These are phyloP conservation scores for Lepilemur ruficaudatus DNA, from an alignment of 2,797 vertebrate genomes.

Conservation along the genomic window DNA sequence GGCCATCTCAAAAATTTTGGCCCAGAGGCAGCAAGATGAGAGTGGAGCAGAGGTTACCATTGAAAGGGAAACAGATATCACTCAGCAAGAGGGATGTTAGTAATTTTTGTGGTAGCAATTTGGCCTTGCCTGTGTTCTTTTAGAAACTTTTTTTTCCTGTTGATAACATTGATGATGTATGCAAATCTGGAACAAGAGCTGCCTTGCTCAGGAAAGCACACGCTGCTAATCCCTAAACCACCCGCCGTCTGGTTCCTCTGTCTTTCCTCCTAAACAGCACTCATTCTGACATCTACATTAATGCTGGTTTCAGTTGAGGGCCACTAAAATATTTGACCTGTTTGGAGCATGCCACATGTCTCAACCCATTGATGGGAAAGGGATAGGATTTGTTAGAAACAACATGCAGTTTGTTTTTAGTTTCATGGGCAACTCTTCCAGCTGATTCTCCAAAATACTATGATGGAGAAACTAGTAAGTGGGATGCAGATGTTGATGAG, in stretches of 20 bases:
- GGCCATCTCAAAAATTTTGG: background rate
- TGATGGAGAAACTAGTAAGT: background rate
- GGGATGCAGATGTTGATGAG: background rate
- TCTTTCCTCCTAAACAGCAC: background rate
- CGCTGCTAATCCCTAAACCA: background rate
- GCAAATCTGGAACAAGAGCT: background rate
- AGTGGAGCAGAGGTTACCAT: background rate
- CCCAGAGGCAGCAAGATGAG: background rate
- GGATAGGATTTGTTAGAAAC: background rate
- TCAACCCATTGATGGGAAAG: background rate
- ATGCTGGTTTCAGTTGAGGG: background rate
- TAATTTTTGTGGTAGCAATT: background rate
- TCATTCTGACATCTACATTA: background rate
- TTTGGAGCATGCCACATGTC: background rate
- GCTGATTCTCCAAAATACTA: background rate
- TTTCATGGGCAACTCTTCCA: background rate
- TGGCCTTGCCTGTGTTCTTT: background rate
- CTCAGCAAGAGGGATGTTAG: background rate
- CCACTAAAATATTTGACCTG: background rate
- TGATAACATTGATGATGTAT: background rate
- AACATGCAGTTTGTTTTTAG: background rate
- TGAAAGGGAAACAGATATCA: background rate
- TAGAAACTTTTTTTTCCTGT: background rate
- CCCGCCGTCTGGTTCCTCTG: background rate
- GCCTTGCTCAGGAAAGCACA: background rate